A percentile compares a stretch with the other conserved stretches of the same genome.
phyloP scores from a whole-genome alignment of 2,113 vertebrate genomes.

The Enhydra lutris region DNA sequence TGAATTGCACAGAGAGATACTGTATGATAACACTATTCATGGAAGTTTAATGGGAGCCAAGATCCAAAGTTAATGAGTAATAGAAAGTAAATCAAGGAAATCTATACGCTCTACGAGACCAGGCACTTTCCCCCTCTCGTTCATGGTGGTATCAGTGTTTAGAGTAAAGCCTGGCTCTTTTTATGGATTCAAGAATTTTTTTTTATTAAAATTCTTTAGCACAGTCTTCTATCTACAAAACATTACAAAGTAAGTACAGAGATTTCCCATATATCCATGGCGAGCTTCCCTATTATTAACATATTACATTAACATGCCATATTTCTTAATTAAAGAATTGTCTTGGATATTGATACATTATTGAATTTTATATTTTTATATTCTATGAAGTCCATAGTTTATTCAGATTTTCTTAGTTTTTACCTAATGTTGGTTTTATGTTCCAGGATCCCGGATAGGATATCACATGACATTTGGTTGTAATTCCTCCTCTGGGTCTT shows the following conservation, averaged over 20 bases:
- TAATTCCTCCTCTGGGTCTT: background rate
- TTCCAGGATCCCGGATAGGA: background rate
- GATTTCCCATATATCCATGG: background rate
- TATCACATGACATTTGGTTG: fast-evolving
- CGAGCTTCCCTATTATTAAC: background rate
- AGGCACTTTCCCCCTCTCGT: background rate
- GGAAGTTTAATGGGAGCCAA: background rate
- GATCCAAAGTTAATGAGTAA: background rate
- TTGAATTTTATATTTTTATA: too few relatives aligned
- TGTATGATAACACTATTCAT: background rate
- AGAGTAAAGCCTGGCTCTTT: background rate
- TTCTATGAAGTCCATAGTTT: background rate
- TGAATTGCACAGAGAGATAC: background rate
- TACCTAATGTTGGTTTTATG: background rate
- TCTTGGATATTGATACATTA: too few relatives aligned
- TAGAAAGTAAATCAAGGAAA: background rate
- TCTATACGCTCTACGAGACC: background rate
- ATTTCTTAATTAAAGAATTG: background rate
- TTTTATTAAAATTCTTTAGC: background rate
- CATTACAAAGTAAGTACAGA: background rate
- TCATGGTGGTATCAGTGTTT: background rate
- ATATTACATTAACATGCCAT: background rate
- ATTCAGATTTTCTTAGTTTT: background rate
- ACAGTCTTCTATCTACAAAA: background rate
- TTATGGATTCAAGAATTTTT: background rate